Evolutionary conservation across 2,113 vertebrate species (phyloP).

Genomic region (Bombycilla garrulus): DNA sequence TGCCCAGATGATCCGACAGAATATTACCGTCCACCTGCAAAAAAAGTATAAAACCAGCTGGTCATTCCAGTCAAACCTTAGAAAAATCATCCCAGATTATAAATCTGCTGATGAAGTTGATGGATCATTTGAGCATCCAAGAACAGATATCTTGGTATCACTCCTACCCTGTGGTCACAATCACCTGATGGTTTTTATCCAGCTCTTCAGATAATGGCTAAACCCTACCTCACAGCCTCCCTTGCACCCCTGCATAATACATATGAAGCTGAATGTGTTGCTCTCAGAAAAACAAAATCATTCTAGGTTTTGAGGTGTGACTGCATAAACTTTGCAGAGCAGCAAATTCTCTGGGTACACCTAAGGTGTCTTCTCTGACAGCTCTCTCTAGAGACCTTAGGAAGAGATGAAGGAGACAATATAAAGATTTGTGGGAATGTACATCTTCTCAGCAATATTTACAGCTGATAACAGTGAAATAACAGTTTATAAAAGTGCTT

Average conservation of each 20-base stretch:
- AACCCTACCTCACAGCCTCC: background rate
- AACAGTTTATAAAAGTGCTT: background rate
- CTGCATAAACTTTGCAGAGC: background rate
- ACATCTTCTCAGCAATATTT: background rate
- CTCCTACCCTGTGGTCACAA: background rate
- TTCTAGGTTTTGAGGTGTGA: background rate
- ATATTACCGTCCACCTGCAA: background rate
- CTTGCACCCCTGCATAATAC: fast-evolving
- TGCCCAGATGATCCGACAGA: background rate
- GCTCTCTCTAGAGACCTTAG: background rate
- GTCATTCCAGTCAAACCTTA: background rate
- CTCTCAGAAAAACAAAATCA: background rate
- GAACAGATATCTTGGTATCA: background rate
- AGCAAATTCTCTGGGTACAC: background rate
- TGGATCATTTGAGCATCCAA: background rate
- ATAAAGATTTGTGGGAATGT: background rate
- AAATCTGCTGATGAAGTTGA: background rate
- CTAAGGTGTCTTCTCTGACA: background rate
- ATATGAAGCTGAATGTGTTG: background rate
- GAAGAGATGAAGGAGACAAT: background rate
- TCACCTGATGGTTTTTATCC: background rate
- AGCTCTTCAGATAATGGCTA: background rate
- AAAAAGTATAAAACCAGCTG: background rate
- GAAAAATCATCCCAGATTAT: background rate
- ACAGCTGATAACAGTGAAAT: background rate